Evolutionary conservation across 2,113 vertebrate species (phyloP).

Genomic region (Mesitornis unicolor): DNA sequence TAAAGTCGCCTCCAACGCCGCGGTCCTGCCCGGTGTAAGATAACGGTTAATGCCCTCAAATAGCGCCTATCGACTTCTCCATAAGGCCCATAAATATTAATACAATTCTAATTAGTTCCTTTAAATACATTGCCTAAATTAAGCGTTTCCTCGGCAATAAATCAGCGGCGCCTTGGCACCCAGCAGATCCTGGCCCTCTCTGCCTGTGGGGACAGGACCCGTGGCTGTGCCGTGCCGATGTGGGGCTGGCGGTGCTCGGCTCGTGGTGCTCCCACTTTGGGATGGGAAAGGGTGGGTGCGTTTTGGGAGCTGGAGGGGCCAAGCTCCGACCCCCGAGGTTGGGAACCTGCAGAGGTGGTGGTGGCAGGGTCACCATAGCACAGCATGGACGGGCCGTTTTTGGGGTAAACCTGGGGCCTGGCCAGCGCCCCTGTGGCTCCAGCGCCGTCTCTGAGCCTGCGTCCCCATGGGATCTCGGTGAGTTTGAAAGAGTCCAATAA

Average conservation of each 20-base stretch:
- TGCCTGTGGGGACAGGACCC: not conserved
- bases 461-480: too few relatives aligned
- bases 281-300: not conserved
- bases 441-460: too few relatives aligned
- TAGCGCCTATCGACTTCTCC: constrained; percentile 65
- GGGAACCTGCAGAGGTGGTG: too few relatives aligned
- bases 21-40: constrained; percentile 60
- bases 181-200: too few relatives aligned
- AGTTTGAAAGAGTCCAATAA: too few relatives aligned
- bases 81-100: constrained; percentile 75
- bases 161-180: too few relatives aligned
- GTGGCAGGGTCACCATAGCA: too few relatives aligned
- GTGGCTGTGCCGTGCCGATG: fast-evolving
- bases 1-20: constrained; percentile 57
- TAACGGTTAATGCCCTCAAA: constrained; percentile 70
- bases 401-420: too few relatives aligned
- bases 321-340: too few relatives aligned
- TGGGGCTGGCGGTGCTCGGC: not conserved
- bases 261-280: fast-evolving
- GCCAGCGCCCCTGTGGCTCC: too few relatives aligned
- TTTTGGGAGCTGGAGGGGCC: not conserved
- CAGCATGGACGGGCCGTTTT: too few relatives aligned
- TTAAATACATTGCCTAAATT: constrained; percentile 58
- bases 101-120: constrained; percentile 74
- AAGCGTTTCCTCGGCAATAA: constrained; percentile 31